Evolutionary conservation across 2,113 vertebrate species (phyloP).

Genomic region (Halichoerus grypus): DNA sequence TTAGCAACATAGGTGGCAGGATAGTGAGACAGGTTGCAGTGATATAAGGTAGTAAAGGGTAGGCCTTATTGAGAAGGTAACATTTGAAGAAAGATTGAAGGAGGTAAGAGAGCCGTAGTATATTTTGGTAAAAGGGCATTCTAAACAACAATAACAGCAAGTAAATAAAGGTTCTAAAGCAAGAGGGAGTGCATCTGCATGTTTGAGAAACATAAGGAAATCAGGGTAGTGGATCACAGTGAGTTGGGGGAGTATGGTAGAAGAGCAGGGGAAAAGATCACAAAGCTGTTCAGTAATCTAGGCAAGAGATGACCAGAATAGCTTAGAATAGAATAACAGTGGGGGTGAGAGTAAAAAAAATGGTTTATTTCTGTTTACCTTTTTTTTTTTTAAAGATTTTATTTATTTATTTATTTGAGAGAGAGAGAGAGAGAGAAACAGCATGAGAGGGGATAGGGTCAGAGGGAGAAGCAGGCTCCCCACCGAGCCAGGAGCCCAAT

Average conservation of each 20-base stretch:
- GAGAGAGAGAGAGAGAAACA: too few species aligned
- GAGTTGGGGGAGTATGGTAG: neutral
- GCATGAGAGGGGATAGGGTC: too few species aligned
- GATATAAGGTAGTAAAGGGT: neutral
- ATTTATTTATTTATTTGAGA: too few species aligned
- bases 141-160: neutral
- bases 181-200: neutral
- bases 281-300: conserved; percentile 16
- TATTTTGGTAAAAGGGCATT: neutral
- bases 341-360: neutral
- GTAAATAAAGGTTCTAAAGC: neutral
- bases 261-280: neutral
- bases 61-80: conserved; percentile 8
- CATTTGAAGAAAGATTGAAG: conserved; percentile 35
- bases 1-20: neutral
- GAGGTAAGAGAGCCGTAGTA: neutral
- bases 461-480: too few species aligned
- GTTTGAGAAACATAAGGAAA: neutral
- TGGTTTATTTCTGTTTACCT: neutral
- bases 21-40: neutral
- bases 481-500: too few species aligned
- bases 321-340: neutral
- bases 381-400: neutral
- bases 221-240: neutral
- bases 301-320: neutral